Percentiles rank a stretch among this genome's conserved stretches.
Evolutionary conservation across 2,113 vertebrate genomes (phyloP).

Genomic region (Anthoscopus minutus): DNA sequence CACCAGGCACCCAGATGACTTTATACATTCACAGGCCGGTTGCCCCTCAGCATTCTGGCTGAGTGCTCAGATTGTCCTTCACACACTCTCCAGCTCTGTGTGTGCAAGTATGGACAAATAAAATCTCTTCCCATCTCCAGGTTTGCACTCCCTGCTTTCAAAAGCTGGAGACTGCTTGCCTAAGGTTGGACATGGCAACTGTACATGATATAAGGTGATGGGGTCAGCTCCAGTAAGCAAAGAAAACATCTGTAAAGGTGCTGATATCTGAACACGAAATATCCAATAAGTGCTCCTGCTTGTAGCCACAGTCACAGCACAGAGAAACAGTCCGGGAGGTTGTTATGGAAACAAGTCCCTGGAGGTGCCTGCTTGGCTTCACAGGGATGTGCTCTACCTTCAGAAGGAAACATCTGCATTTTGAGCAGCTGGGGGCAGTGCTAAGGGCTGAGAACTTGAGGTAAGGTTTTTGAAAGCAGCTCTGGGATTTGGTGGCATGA

Average conservation of each 20-base stretch:
- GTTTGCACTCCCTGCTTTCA: background rate
- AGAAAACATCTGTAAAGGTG: background rate
- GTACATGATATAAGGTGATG: background rate
- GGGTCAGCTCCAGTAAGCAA: background rate
- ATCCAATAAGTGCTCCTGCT: background rate
- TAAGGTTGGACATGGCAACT: background rate
- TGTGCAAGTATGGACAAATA: background rate
- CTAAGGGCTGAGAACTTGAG: background rate
- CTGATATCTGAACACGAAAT: slow-evolving; percentile 8
- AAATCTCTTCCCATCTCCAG: background rate
- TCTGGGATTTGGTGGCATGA: fast-evolving
- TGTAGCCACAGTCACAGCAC: slow-evolving; percentile 56
- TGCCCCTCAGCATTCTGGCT: background rate
- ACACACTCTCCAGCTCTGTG: background rate
- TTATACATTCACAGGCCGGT: background rate
- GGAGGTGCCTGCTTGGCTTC: slow-evolving; percentile 57
- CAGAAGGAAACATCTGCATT: background rate
- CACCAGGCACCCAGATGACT: background rate
- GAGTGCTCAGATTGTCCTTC: background rate
- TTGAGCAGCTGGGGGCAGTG: background rate
- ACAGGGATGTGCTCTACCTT: slow-evolving; percentile 66
- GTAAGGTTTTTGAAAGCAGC: background rate
- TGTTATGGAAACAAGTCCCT: slow-evolving; percentile 87
- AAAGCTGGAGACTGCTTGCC: background rate
- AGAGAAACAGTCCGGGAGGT: slow-evolving; percentile 79